Percentiles rank a stretch among this genome's conserved stretches.
These are phyloP conservation scores for Philypnodon macrostomus DNA, from an alignment of 2,797 vertebrate species.

Conservation along the genomic window DNA sequence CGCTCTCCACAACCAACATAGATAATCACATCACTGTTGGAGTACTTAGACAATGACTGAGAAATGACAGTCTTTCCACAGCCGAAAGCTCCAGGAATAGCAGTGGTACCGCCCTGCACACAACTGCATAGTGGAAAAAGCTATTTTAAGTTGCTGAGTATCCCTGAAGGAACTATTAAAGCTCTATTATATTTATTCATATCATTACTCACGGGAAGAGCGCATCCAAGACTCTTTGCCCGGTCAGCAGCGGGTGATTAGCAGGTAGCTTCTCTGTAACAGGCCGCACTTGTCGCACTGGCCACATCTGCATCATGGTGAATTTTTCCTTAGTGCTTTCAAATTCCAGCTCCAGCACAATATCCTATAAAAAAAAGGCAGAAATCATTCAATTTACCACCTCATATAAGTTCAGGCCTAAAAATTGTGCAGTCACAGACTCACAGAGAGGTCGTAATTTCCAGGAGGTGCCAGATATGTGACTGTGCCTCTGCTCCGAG, in stretches of 20 bases:
- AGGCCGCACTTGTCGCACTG: constrained; percentile 91
- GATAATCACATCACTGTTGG: constrained; percentile 97
- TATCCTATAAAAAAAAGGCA: constrained; percentile 82
- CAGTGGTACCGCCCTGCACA: constrained; percentile 96
- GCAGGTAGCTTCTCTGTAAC: constrained; percentile 96
- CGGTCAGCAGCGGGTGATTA: constrained; percentile 86
- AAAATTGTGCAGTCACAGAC: constrained; percentile 26
- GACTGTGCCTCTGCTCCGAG: constrained; percentile 90
- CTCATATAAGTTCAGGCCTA: not conserved
- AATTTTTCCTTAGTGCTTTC: constrained; percentile 96
- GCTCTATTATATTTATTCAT: not conserved
- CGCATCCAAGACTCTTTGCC: constrained; percentile 77
- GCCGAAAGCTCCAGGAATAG: constrained; percentile 96
- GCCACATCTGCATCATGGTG: constrained; percentile 96
- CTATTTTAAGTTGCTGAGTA: not conserved
- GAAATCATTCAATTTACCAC: not conserved
- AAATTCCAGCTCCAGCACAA: constrained; percentile 95
- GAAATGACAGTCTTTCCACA: constrained; percentile 99
- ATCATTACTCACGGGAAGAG: constrained; percentile 89
- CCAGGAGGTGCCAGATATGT: constrained; percentile 91
- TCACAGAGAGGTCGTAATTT: constrained; percentile 91
- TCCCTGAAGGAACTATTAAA: not conserved
- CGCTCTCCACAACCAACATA: constrained; percentile 98
- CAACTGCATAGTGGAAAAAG: constrained; percentile 73
- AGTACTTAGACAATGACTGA: constrained; percentile 96